These are phyloP conservation scores for Hypsopygia costalis DNA, from an alignment of 2,888 invertebrate species.

Conservation along the genomic window DNA sequence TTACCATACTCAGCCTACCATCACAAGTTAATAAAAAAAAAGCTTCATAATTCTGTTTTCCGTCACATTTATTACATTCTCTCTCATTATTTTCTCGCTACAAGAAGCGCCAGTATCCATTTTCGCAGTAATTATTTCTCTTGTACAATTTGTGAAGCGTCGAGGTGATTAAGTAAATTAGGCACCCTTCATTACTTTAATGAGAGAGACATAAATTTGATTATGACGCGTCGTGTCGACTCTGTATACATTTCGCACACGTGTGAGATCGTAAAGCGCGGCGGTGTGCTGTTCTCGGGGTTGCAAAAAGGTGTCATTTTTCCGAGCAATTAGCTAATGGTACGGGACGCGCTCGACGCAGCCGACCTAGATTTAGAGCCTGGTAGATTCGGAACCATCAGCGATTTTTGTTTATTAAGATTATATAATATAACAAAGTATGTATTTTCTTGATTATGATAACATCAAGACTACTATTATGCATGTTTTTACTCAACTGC, in stretches of 20 bases:
- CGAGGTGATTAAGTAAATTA: constrained; percentile 9
- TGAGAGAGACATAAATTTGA: constrained; percentile 1
- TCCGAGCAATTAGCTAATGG: constrained; percentile 11
- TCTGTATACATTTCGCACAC: not conserved
- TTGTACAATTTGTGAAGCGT: not conserved
- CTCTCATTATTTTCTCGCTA: not conserved
- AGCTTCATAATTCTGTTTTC: too few species aligned
- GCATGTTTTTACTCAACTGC: too few species aligned
- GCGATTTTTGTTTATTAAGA: too few species aligned
- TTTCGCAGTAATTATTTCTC: constrained; percentile 7
- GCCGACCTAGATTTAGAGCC: too few species aligned
- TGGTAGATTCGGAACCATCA: too few species aligned
- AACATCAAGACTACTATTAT: too few species aligned
- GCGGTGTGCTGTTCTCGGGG: not conserved
- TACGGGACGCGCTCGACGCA: not conserved
- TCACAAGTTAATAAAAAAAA: too few species aligned
- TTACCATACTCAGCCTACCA: too few species aligned
- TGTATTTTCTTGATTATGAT: too few species aligned
- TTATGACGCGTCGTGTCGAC: constrained; percentile 2
- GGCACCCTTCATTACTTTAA: constrained; percentile 5
- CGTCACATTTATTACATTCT: too few species aligned
- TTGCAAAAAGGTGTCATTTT: constrained; percentile 8
- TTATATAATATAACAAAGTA: too few species aligned
- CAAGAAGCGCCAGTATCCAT: not conserved
- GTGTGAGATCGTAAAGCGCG: not conserved